Base-by-base conservation (phyloP, 1,140 invertebrate genomes). In the Tetranychus cinnabarinus region DNA sequence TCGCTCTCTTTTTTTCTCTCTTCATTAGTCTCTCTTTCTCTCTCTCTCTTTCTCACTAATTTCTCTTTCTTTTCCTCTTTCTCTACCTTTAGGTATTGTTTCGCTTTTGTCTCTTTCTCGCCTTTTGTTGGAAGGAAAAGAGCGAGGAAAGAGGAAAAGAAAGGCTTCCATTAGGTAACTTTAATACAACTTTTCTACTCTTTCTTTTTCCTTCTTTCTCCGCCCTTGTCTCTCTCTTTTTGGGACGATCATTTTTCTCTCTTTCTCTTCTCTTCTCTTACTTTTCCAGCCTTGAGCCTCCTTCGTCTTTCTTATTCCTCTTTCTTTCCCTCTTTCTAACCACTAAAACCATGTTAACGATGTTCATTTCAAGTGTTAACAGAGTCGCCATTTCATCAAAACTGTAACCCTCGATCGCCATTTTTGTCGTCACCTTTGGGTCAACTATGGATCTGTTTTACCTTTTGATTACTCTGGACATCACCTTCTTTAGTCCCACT, bases 81-180 rank as follows among this genome's bases (percentile, higher is more conserved):
- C 50, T 33, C 23, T 33, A n/a, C n/a, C 31, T 47, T 47, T 47
- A 47, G 46, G 12, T 47, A 47, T 23, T 23, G 46, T 47, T 58
- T 58, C 63, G 69, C 54, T 69, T 68, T 46, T 67, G 66, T 52
- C 78, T 80, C 68, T 80, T 80, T 64, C 46, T 12, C 46, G 13
- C 12, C 46, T 31, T 52, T 52, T 33, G 31, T 52, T 31, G 50
- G n/a, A n/a, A 31, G 50, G 50, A 2, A 50, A 50, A 6, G 15
- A 15, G 48, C 5, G 15, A 50, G 48, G 48, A 50, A 15, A 50
- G 48, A 50, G 48, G 23, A n/a, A 52, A n/a, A 13, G 63, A 65
- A 35, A 56, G 61, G 39, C 37, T 42, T 42, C 23, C 23, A 23
- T 23, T 23, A 23, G 23, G 23, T 23, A 23, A 23, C 23, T 23